A percentile compares a stretch with the other conserved stretches of the same genome.
Conservation (phyloP, 1,140 invertebrate species). For the Halesus radiatus region DNA sequence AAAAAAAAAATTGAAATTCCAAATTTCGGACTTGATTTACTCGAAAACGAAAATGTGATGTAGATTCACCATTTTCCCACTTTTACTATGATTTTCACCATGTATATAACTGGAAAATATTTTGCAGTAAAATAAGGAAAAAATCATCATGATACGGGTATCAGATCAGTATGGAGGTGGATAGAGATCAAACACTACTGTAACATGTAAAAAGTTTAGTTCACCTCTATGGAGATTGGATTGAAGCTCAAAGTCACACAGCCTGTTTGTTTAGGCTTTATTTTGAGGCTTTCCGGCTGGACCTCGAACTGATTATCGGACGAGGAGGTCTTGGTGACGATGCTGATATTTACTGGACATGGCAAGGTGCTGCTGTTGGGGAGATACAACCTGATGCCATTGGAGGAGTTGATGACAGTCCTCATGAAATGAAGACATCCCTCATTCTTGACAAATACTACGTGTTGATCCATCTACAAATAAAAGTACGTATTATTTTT, state of each 20-base stretch:
- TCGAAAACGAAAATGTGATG: no score
- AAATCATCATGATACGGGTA: no score
- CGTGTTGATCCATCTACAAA: conserved; percentile 19
- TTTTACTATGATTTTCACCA: no score
- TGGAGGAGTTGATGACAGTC: conserved; percentile 1
- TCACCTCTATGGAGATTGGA: neutral
- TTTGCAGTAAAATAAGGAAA: no score
- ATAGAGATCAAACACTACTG: no score
- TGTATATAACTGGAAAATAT: no score
- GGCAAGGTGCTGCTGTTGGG: conserved; percentile 1
- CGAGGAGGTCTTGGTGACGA: neutral
- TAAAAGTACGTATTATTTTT: neutral
- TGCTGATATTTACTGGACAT: neutral
- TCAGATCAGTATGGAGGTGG: no score
- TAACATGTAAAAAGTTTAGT: no score
- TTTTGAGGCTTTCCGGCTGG: neutral
- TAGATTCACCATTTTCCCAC: no score
- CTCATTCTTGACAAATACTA: conserved; percentile 13
- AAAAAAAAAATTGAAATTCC: no score
- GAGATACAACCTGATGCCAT: conserved; percentile 1
- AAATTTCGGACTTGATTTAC: no score
- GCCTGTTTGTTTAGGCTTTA: neutral
- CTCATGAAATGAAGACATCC: conserved; percentile 25
- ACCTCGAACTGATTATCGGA: neutral
- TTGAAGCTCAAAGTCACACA: conserved; percentile 2